These are phyloP conservation scores for Seriola dumerili DNA, from an alignment of 2,113 vertebrate genomes.

Conservation along the genomic window DNA sequence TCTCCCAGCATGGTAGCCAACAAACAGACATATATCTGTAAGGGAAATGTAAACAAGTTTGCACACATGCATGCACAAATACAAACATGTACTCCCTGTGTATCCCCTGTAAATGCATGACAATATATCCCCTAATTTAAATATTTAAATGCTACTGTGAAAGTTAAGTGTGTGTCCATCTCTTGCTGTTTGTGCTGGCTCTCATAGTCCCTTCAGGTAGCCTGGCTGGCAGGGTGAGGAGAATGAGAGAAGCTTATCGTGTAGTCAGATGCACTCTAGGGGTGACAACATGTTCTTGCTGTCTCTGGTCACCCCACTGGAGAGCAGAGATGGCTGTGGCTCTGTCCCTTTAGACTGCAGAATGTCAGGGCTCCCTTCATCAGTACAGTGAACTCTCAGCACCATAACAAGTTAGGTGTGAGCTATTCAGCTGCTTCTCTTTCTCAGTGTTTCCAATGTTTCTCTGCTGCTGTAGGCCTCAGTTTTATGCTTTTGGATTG, in stretches of 20 bases:
- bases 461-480: neutral
- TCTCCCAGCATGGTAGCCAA: constrained; percentile 28
- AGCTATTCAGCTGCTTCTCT: neutral
- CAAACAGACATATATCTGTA: constrained; percentile 31
- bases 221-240: constrained; percentile 59
- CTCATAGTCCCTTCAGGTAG: constrained; percentile 46
- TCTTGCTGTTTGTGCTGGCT: constrained; percentile 31
- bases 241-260: constrained; percentile 80
- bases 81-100: neutral
- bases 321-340: constrained; percentile 59
- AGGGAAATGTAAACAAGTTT: constrained; percentile 16
- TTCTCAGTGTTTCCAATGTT: constrained; percentile 6
- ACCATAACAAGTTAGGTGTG: constrained; percentile 42
- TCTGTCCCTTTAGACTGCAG: constrained; percentile 61
- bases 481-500: neutral
- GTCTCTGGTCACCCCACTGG: constrained; percentile 71
- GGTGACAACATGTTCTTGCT: constrained; percentile 80
- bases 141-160: constrained; percentile 37
- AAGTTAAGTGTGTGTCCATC: constrained; percentile 41
- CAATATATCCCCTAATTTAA: constrained; percentile 28
- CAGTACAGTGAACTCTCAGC: constrained; percentile 49
- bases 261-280: constrained; percentile 82
- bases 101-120: neutral
- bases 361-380: constrained; percentile 75
- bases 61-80: constrained; percentile 10